Evolutionary conservation across 2,797 vertebrate species (phyloP), one percentile per base, ranked within the genome.

Genomic region (Acanthiza pusilla): DNA sequence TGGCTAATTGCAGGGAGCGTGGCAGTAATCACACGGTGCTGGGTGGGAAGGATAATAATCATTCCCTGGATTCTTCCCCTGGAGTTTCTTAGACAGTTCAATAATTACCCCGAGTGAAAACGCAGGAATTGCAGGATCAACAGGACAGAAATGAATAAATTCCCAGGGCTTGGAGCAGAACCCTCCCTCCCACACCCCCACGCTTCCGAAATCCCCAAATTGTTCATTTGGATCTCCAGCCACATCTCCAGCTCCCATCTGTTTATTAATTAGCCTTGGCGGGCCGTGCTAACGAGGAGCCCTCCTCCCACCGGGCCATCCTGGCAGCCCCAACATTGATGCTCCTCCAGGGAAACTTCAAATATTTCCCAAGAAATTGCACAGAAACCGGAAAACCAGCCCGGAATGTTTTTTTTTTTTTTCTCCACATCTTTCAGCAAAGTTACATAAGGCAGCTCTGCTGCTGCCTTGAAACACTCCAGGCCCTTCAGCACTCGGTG

Each of bases 1-100:
- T 12, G 83, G 83, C 13, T 92, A 70, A 93, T 73, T 79, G 85
- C 93, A 93, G 92, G 86, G 63, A 85, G 30, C 10, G 3, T 11
- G 71, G 91, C 91, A 91, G 50, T 11, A 54, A 90, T 54, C 92
- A 43, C 79, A 40, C 1, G 47, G 34, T n/a, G 89, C 85, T 17
- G 85, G 51, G 20, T 87, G 88, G 68, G 72, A 73, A 80, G 75
- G 68, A 71, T 7, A 60, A 58, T 4, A 32, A 29, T 45, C 65
- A 43, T 80, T 92, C 90, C 68, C 66, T 30, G 63, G 2, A 53
- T 89, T 80, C 47, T 62, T 30, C 89, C 57, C 75, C 84, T 19
- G 5, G 1, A 61, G 50, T 78, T 89, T 83, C 93, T 89, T n/a
- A 85, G 81, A 89, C 51, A 96, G 74, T 61, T 65, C 74, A 57